Evolutionary conservation across 2,113 vertebrate species (phyloP).

Genomic region (Mugil cephalus): DNA sequence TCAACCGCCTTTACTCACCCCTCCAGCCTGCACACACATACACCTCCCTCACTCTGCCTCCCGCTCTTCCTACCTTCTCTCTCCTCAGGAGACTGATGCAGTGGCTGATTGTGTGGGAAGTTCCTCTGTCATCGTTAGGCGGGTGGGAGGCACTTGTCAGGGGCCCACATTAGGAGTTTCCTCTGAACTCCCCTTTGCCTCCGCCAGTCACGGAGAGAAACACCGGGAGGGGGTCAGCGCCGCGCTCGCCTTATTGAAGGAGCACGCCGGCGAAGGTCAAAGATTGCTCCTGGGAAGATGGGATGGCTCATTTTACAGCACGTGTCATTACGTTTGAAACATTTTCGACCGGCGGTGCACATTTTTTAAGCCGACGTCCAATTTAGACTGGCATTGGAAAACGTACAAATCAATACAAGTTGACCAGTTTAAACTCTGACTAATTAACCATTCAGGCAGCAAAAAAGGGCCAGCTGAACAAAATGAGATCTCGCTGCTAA

Average conservation of each 20-base stretch:
- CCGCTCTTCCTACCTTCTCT: slow-evolving; percentile 7
- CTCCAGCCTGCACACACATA: slow-evolving; percentile 36
- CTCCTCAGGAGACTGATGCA: slow-evolving; percentile 76
- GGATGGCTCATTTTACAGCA: not conserved
- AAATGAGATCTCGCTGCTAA: not conserved
- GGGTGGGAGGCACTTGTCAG: slow-evolving; percentile 76
- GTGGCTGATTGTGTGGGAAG: slow-evolving; percentile 80
- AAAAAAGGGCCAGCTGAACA: not conserved
- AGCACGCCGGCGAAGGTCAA: slow-evolving; percentile 10
- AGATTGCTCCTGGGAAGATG: not conserved
- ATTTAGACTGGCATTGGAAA: not conserved
- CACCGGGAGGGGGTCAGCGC: slow-evolving; percentile 18
- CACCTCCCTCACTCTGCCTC: slow-evolving; percentile 10
- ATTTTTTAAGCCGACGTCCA: not conserved
- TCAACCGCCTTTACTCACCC: slow-evolving; percentile 40
- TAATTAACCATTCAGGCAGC: not conserved
- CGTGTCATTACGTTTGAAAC: not conserved
- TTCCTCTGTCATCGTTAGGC: slow-evolving; percentile 83
- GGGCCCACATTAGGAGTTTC: slow-evolving; percentile 76
- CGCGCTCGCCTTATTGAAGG: slow-evolving; percentile 10
- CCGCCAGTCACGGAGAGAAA: slow-evolving; percentile 30
- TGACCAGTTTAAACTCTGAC: not conserved
- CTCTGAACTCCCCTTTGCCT: slow-evolving; percentile 68
- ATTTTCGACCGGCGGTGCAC: not conserved
- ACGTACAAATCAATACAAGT: not conserved